These are phyloP conservation scores for Hipparchia sbordonii DNA, from an alignment of 2,888 invertebrate genomes.

Conservation along the genomic window DNA sequence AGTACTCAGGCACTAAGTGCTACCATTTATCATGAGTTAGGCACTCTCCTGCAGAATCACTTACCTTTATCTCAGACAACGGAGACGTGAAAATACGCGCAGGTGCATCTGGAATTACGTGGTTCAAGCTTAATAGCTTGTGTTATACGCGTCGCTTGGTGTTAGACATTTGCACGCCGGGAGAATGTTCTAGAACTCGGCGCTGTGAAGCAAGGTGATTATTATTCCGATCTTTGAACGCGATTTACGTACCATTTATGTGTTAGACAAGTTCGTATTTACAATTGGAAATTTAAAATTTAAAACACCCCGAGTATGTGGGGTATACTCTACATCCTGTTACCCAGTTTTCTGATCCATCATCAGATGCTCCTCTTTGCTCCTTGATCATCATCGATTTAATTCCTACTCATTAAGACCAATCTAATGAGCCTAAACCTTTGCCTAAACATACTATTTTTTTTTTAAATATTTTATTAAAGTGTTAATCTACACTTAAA, in stretches of 20 bases:
- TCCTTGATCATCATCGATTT: too few species aligned
- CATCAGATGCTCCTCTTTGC: too few species aligned
- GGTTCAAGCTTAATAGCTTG: constrained; percentile 59
- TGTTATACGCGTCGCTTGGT: constrained; percentile 23
- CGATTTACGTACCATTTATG: constrained; percentile 2
- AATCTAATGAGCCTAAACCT: too few species aligned
- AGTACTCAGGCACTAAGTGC: constrained; percentile 26
- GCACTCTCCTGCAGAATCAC: constrained; percentile 45
- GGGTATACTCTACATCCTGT: too few species aligned
- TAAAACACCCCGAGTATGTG: too few species aligned
- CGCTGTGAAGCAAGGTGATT: neutral
- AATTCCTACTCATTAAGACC: too few species aligned
- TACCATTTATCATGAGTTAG: constrained; percentile 36
- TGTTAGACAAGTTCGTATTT: neutral
- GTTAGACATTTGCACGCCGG: constrained; percentile 19
- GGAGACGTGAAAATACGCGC: constrained; percentile 58
- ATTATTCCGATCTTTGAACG: neutral
- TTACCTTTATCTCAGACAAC: constrained; percentile 49
- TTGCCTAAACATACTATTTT: too few species aligned
- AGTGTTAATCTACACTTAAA: too few species aligned
- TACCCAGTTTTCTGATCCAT: too few species aligned
- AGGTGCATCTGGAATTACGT: constrained; percentile 65
- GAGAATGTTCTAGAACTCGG: constrained; percentile 4
- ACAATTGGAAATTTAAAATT: too few species aligned
- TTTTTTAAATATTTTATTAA: too few species aligned